Evolutionary conservation across 2,797 vertebrate species (phyloP).

Genomic region (Spheniscus humboldti): DNA sequence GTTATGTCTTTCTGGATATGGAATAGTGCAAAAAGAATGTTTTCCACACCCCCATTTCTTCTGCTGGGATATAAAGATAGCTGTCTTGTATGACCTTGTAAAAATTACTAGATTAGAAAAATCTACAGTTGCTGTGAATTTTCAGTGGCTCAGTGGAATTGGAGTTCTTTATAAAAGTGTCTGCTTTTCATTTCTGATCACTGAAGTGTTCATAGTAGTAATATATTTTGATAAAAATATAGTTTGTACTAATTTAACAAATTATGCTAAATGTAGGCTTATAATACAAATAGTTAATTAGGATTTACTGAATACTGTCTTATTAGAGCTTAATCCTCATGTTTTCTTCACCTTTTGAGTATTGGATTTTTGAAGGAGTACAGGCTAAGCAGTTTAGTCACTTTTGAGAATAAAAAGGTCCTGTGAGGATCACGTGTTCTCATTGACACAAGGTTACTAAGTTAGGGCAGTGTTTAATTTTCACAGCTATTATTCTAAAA

Average conservation of each 20-base stretch:
- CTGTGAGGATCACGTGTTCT: not conserved
- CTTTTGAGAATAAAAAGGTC: not conserved
- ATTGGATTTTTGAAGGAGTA: not conserved
- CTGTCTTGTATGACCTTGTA: not conserved
- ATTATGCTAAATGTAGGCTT: not conserved
- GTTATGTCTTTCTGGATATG: not conserved
- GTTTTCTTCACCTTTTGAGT: not conserved
- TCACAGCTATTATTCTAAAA: slow-evolving; percentile 13
- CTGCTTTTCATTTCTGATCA: not conserved
- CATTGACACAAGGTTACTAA: not conserved
- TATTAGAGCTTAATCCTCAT: not conserved
- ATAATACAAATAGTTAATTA: not conserved
- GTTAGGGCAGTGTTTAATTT: not conserved
- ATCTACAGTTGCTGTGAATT: not conserved
- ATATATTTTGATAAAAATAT: not conserved
- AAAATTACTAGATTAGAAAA: too few species aligned
- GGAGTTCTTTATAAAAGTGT: not conserved
- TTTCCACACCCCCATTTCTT: not conserved
- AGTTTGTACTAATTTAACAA: not conserved
- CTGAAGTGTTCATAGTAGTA: not conserved
- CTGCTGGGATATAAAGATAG: not conserved
- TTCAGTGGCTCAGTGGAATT: not conserved
- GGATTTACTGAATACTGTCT: not conserved
- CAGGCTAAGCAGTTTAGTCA: not conserved
- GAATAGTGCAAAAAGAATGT: not conserved